Evolutionary conservation across 2,888 invertebrate genomes (phyloP).

Genomic region (Rhamphomyia laevipes): DNA sequence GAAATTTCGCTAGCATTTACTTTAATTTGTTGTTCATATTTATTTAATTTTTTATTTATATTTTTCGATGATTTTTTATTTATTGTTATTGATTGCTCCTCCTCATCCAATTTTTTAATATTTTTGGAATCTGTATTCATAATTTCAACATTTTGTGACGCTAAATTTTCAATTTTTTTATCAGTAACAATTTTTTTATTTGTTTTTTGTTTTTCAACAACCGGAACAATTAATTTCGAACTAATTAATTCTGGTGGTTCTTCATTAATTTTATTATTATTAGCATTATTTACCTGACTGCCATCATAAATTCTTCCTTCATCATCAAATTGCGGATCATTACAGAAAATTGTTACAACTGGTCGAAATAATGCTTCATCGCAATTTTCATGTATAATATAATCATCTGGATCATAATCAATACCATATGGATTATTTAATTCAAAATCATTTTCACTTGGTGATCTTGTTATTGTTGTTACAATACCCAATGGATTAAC

Average conservation of each 20-base stretch:
- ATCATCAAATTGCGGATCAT: slow-evolving; percentile 19
- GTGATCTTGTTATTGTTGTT: slow-evolving; percentile 35
- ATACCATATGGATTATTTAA: slow-evolving; percentile 17
- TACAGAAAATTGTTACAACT: slow-evolving; percentile 42
- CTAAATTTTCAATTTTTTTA: not conserved
- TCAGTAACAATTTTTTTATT: not conserved
- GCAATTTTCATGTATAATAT: slow-evolving; percentile 45
- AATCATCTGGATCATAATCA: slow-evolving; percentile 24
- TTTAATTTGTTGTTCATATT: too few relatives aligned
- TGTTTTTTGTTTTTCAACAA: slow-evolving; percentile 28
- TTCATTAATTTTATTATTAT: not conserved
- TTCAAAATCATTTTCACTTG: slow-evolving; percentile 26
- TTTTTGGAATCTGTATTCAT: too few relatives aligned
- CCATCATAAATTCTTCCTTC: slow-evolving; percentile 13
- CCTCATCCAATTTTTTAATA: too few relatives aligned
- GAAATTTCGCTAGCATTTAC: too few relatives aligned
- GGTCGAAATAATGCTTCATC: slow-evolving; percentile 61
- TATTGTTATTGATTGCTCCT: too few relatives aligned
- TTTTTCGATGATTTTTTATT: too few relatives aligned
- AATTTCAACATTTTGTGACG: too few relatives aligned
- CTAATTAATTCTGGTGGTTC: slow-evolving; percentile 28
- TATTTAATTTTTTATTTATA: too few relatives aligned
- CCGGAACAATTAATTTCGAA: slow-evolving; percentile 34
- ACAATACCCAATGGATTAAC: slow-evolving; percentile 70
- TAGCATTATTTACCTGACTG: not conserved